A percentile compares a stretch with the other conserved stretches of the same genome.
phyloP scores from a whole-genome alignment of 2,888 invertebrate genomes.

The Elaeidobius kamerunicus region DNA sequence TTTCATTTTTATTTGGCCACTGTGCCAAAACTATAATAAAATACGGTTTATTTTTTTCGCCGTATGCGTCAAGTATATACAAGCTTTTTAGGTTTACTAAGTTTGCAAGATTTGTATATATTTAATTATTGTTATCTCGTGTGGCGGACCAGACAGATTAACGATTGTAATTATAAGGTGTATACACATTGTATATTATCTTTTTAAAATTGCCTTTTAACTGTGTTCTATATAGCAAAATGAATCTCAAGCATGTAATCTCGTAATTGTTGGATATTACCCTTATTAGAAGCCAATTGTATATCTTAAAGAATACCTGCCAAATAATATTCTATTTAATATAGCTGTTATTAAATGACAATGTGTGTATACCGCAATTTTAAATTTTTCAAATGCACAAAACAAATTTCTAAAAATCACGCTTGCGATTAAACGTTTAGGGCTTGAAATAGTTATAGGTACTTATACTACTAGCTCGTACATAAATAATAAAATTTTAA shows the following conservation, averaged over 20 bases:
- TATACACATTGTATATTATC: background rate
- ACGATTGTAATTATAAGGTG: conserved; percentile 38
- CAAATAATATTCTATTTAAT: conserved; percentile 1
- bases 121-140: conserved; percentile 42
- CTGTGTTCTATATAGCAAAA: too few species aligned
- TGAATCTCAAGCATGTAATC: conserved; percentile 6
- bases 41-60: conserved; percentile 33
- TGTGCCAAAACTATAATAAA: background rate
- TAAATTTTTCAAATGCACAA: conserved; percentile 19
- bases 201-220: too few species aligned
- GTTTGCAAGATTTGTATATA: conserved; percentile 49
- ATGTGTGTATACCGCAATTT: conserved; percentile 11
- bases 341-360: background rate
- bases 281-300: too few species aligned
- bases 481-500: conserved; percentile 14
- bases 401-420: conserved; percentile 9
- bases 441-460: conserved; percentile 22
- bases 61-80: conserved; percentile 47
- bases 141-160: conserved; percentile 27
- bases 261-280: too few species aligned
- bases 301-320: too few species aligned
- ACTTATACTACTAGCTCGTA: conserved; percentile 6
- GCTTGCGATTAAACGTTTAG: conserved; percentile 23
- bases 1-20: background rate
- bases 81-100: conserved; percentile 42